These are phyloP conservation scores for Chunga burmeisteri DNA, from an alignment of 2,113 vertebrate genomes.

Conservation along the genomic window DNA sequence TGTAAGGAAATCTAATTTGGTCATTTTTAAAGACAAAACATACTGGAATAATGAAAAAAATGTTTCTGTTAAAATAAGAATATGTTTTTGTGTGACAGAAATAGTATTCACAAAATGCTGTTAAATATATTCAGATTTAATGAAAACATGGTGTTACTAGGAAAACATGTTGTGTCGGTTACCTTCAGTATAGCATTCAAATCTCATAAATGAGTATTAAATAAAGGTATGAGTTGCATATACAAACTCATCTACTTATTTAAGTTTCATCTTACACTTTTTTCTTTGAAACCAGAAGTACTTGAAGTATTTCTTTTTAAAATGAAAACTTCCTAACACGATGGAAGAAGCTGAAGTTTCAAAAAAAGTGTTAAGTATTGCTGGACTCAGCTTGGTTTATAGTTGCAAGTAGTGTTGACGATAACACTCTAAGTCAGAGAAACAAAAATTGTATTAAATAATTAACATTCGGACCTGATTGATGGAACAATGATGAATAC, in stretches of 20 bases:
- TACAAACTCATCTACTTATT: background rate
- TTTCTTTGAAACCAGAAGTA: background rate
- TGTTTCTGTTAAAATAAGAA: background rate
- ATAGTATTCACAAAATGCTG: background rate
- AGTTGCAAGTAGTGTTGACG: background rate
- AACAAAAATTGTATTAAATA: background rate
- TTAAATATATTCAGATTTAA: background rate
- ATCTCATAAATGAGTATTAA: background rate
- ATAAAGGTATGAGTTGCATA: background rate
- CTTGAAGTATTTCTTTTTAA: background rate
- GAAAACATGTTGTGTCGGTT: background rate
- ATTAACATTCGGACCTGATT: background rate
- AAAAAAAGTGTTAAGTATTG: background rate
- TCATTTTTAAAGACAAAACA: background rate
- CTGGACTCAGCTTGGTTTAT: background rate
- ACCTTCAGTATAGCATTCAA: background rate
- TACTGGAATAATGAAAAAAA: background rate
- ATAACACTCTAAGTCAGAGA: background rate
- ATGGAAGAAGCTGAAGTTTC: background rate
- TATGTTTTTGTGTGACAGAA: background rate
- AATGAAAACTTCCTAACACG: background rate
- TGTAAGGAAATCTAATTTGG: background rate
- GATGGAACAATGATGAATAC: background rate
- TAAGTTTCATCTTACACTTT: background rate
- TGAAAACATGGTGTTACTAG: background rate